Base-by-base conservation (phyloP, 2,888 invertebrate genomes). In the Drosophila macrothrix region DNA sequence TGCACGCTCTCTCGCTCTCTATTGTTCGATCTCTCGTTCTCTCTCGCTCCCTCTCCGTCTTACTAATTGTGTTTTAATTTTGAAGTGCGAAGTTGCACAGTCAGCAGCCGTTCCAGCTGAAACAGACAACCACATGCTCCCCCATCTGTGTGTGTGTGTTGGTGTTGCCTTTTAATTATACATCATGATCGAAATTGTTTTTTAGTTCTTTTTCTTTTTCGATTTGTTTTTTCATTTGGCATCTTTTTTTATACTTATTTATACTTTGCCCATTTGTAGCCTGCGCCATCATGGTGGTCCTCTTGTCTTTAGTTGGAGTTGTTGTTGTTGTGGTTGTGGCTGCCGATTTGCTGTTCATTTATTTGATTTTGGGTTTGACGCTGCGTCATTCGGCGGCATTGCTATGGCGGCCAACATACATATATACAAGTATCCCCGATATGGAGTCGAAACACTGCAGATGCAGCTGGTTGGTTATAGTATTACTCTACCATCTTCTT, bases 21-120 rank as follows among this genome's bases (percentile, higher is more conserved):
- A 46, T 46, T 25, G 46, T 46, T 46, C 46, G 46, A 46, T 25
- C 9, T 25, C 2, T 46, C 12, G 43, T 31, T 9, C 53, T 28
- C 53, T 37, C 28, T 10, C 46, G 52, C 10, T 37, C 46, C 10
- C 53, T 66, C n/a, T 50, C 35, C 65, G 72, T 71, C 76, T 72
- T 73, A 83, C 81, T 80, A 89, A 90, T 89, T 90, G 90, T 75
- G 67, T 83, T 88, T 85, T 85, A 89, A 91, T 90, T 87, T 79
- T 78, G 78, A 90, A 90, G 91, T 90, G 90, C 91, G 90, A 90
- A 87, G 90, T 84, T 83, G 90, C 90, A 91, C 85, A 90, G 85
- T 85, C 85, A 85, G 85, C 85, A 74, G 67, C 60, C 71, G 68
- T 60, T 67, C 60, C 82, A 68, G 58, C 73, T 68, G 68, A 53